These are phyloP conservation scores for Periparus ater DNA, from an alignment of 2,797 vertebrate species.

Conservation along the genomic window DNA sequence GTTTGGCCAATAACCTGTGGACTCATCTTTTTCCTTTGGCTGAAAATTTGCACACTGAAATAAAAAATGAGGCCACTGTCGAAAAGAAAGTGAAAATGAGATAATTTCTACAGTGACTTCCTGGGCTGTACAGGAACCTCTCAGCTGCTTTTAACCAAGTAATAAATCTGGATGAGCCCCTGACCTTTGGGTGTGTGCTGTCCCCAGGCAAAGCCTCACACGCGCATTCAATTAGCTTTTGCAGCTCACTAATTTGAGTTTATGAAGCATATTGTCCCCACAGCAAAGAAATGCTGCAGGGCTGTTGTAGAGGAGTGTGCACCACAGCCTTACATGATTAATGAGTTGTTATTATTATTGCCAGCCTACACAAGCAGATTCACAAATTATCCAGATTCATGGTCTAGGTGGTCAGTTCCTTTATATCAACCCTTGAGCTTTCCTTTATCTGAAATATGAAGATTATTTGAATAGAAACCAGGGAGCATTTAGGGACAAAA, in stretches of 20 bases:
- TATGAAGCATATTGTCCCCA: slow-evolving; percentile 40
- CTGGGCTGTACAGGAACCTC: neutral
- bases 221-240: slow-evolving; percentile 37
- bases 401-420: neutral
- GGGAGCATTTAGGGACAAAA: neutral
- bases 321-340: slow-evolving; percentile 1
- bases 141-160: neutral
- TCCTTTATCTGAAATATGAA: neutral
- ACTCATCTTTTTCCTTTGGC: neutral
- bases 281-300: slow-evolving; percentile 39
- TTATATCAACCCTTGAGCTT: neutral
- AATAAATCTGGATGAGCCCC: slow-evolving; percentile 28
- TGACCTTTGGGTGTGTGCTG: slow-evolving; percentile 1
- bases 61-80: neutral
- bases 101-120: neutral
- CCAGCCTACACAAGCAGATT: neutral
- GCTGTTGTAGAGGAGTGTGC: neutral
- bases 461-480: neutral
- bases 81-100: neutral
- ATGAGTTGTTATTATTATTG: neutral
- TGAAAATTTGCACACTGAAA: neutral
- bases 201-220: neutral
- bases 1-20: neutral
- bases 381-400: neutral
- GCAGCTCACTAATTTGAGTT: slow-evolving; percentile 52